Evolutionary conservation across 2,888 invertebrate genomes (phyloP).

Genomic region (Heteromyza rotundicornis): DNA sequence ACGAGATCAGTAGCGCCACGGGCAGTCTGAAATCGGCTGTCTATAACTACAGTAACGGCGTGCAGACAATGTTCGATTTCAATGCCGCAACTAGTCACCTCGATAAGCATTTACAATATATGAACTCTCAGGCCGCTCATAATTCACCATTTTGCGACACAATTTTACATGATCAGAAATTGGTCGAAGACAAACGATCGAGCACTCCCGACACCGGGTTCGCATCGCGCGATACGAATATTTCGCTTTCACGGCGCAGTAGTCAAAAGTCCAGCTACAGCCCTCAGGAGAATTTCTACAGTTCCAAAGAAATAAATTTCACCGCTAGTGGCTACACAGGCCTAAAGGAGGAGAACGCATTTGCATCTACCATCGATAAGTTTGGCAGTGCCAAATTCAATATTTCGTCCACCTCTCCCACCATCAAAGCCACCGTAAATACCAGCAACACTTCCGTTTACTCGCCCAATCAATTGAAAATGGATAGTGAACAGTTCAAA

Average conservation of each 20-base stretch:
- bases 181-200: slow-evolving; percentile 59
- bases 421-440: slow-evolving; percentile 46
- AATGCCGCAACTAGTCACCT: slow-evolving; percentile 59
- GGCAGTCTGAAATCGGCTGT: slow-evolving; percentile 58
- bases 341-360: slow-evolving; percentile 43
- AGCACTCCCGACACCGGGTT: slow-evolving; percentile 63
- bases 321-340: slow-evolving; percentile 43
- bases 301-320: slow-evolving; percentile 42
- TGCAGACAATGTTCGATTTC: slow-evolving; percentile 57
- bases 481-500: slow-evolving; percentile 29
- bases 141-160: not conserved
- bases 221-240: slow-evolving; percentile 61
- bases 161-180: slow-evolving; percentile 41
- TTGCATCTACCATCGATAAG: slow-evolving; percentile 43
- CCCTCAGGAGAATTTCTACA: slow-evolving; percentile 58
- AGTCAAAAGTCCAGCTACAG: slow-evolving; percentile 62
- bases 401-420: slow-evolving; percentile 46
- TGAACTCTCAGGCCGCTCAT: slow-evolving; percentile 40
- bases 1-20: slow-evolving; percentile 57
- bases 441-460: slow-evolving; percentile 54
- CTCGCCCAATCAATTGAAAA: slow-evolving; percentile 33
- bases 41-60: slow-evolving; percentile 55
- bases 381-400: slow-evolving; percentile 35
- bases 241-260: slow-evolving; percentile 61
- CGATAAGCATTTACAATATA: slow-evolving; percentile 60